phyloP scores from a whole-genome alignment of 2,888 invertebrate species.

The Drosophila mayaguana region DNA sequence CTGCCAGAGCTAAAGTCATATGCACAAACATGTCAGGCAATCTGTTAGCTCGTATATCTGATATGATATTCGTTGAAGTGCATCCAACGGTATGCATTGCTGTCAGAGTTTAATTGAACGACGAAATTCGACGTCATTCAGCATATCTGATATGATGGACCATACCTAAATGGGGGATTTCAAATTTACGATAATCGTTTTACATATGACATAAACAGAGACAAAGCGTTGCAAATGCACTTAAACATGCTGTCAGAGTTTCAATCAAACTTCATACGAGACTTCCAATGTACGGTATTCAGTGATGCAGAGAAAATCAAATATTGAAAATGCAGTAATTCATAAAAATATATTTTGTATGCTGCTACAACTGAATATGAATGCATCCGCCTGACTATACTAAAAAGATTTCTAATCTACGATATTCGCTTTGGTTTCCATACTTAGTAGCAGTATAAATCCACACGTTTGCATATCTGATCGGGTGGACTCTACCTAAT shows the following conservation, averaged over 20 bases:
- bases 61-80: not conserved
- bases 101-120: not conserved
- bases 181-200: not conserved
- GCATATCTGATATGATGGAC: not conserved
- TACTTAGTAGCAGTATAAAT: too few relatives aligned
- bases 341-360: not conserved
- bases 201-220: not conserved
- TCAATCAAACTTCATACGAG: not conserved
- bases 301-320: not conserved
- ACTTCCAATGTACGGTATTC: not conserved
- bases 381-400: too few relatives aligned
- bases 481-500: too few relatives aligned
- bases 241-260: not conserved
- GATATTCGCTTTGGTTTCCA: not conserved
- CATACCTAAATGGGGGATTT: not conserved
- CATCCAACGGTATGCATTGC: not conserved
- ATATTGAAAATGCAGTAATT: not conserved
- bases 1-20: not conserved
- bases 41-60: not conserved
- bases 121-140: not conserved
- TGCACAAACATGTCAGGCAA: slow-evolving; percentile 1
- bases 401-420: not conserved
- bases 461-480: too few relatives aligned
- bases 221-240: not conserved
- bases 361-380: not conserved